phyloP scores from a whole-genome alignment of 2,113 vertebrate genomes.

The Cynopterus brachyotis region DNA sequence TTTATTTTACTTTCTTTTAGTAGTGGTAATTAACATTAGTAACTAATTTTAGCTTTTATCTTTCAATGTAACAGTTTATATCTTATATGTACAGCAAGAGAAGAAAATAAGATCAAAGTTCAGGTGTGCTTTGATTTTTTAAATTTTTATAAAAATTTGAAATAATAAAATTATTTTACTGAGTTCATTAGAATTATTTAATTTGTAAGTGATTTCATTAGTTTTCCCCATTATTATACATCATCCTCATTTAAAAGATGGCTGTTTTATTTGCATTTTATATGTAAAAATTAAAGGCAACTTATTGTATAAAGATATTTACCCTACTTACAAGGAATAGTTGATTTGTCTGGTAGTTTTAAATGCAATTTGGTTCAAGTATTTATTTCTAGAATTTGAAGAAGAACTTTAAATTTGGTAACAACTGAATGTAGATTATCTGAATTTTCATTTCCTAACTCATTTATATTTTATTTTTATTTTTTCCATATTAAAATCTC shows the following conservation, averaged over 20 bases:
- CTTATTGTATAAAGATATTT: conserved; percentile 5
- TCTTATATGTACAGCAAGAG: neutral
- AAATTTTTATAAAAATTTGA: conserved; percentile 19
- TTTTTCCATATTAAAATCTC: conserved; percentile 26
- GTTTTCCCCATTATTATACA: neutral
- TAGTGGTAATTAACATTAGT: neutral
- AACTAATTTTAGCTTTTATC: conserved; percentile 34
- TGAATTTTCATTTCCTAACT: conserved; percentile 52
- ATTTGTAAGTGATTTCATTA: neutral
- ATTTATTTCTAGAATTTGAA: conserved; percentile 26
- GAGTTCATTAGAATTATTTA: conserved; percentile 17
- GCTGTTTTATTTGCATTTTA: neutral
- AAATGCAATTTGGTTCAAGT: conserved; percentile 31
- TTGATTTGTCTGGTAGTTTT: neutral
- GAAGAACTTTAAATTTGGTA: conserved; percentile 20
- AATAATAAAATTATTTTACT: conserved; percentile 36
- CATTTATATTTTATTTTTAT: conserved; percentile 31
- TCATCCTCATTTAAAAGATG: conserved; percentile 4
- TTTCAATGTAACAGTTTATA: neutral
- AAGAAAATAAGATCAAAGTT: conserved; percentile 28
- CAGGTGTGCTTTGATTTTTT: neutral
- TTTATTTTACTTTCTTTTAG: conserved; percentile 32
- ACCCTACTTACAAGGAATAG: neutral
- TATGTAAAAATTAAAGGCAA: conserved; percentile 39
- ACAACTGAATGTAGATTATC: neutral